These are phyloP conservation scores for Julus scanicus DNA, from an alignment of 2,888 invertebrate genomes.

Conservation along the genomic window DNA sequence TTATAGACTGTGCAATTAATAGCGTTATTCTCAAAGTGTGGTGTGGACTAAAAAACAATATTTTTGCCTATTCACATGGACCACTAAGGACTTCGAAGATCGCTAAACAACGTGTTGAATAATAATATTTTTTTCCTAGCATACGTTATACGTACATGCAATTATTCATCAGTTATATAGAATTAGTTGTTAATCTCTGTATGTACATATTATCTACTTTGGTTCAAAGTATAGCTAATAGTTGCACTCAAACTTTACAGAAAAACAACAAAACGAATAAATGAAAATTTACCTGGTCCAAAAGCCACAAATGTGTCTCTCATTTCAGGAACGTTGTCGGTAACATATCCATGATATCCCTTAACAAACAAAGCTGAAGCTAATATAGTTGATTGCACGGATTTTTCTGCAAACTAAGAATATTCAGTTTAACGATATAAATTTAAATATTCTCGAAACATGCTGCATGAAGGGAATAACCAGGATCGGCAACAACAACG, in stretches of 20 bases:
- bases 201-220: too few relatives aligned
- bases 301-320: slow-evolving; percentile 63
- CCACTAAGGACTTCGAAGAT: too few relatives aligned
- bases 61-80: too few relatives aligned
- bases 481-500: slow-evolving; percentile 64
- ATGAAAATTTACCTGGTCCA: slow-evolving; percentile 62
- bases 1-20: background rate
- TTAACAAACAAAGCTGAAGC: background rate
- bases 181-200: background rate
- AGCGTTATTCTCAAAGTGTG: background rate
- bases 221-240: background rate
- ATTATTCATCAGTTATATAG: background rate
- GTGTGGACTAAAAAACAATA: too few relatives aligned
- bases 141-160: too few relatives aligned
- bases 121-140: too few relatives aligned
- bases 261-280: background rate
- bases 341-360: slow-evolving; percentile 61
- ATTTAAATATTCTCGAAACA: background rate
- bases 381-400: background rate
- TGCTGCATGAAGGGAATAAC: slow-evolving; percentile 60
- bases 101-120: too few relatives aligned
- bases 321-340: slow-evolving; percentile 62
- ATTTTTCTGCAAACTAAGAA: slow-evolving; percentile 6
- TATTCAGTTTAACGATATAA: background rate
- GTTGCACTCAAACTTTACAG: background rate